Evolutionary conservation across 2,888 invertebrate species (phyloP), one percentile per base, ranked within the genome.

Genomic region (Ariolimax columbianus): DNA sequence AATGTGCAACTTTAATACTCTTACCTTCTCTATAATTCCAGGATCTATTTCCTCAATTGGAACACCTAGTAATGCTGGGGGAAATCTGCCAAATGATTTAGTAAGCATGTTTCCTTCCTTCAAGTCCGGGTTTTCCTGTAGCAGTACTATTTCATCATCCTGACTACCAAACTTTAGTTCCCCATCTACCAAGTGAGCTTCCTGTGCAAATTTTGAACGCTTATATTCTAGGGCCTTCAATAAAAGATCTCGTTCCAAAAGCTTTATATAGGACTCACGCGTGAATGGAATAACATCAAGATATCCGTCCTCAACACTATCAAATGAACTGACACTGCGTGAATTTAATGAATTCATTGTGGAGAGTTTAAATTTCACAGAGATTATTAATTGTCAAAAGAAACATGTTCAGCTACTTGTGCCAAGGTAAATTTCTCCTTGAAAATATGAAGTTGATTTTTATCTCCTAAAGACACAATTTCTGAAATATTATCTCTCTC

Each of bases 11-110:
- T n/a, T 63, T 9, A 7, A 78, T 2, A 17, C 17, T 63, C 83
- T 88, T 88, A 98, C 98, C 97, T 98, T 98, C 95, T 98, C 98
- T 94, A 97, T 97, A 94, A 98, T 97, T 94, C 97, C 97, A 94
- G 97, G 97, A 95, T 98, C 98, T 94, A 98, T 97, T 95, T 98
- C 98, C 95, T 98, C 98, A 91, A 98, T 96, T 89, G 98, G 98
- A 91, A 96, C 96, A 89, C 98, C 98, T 93, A 97, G 97, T 92
- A 97, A 96, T 92, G 97, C 96, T 91, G 96, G 95, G 90, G 98
- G 98, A 95, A 98, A 97, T 86, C 97, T 97, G 95, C 97, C 97
- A 94, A 96, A 97, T 95, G 97, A 97, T 92, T 96, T 95, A 88
- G 97, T 97, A 92, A 98, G 95, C 82, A 97, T 95, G 89, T 97